Conservation (phyloP, 2,888 invertebrate species). For the Nymphalis polychloros region DNA sequence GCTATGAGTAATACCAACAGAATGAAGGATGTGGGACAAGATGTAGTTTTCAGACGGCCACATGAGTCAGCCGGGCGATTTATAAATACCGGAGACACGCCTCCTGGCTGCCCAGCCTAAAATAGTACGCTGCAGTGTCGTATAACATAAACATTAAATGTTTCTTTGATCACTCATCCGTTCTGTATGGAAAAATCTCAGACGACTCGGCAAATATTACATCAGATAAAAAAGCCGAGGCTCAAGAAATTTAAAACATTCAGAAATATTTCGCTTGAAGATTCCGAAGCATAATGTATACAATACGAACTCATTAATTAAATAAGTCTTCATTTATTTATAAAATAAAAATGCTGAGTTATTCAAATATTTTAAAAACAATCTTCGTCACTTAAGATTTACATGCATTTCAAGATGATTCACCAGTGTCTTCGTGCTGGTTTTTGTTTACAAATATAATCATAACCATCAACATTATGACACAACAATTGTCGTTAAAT, state of each 20-base stretch:
- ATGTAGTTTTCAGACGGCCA: conserved; percentile 74
- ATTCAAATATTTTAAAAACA: neutral
- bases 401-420: conserved; percentile 9
- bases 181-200: conserved; percentile 26
- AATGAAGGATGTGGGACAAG: conserved; percentile 78
- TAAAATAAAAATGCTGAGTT: neutral
- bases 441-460: conserved; percentile 29
- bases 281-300: neutral
- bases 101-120: conserved; percentile 74
- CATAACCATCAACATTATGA: conserved; percentile 13
- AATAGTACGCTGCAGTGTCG: conserved; percentile 72
- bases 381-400: neutral
- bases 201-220: conserved; percentile 16
- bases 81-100: conserved; percentile 80
- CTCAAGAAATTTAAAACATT: neutral
- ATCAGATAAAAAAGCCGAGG: conserved; percentile 28
- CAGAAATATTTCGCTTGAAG: neutral
- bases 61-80: conserved; percentile 72
- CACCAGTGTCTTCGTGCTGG: conserved; percentile 5
- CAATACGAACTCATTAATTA: neutral
- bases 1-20: conserved; percentile 73
- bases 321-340: neutral
- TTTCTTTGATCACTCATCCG: conserved; percentile 50
- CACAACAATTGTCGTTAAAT: neutral
- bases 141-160: conserved; percentile 69